Evolutionary conservation across 1,140 invertebrate genomes (phyloP), one percentile per base, ranked within the genome.

Genomic region (Anagrus nilaparvatae): DNA sequence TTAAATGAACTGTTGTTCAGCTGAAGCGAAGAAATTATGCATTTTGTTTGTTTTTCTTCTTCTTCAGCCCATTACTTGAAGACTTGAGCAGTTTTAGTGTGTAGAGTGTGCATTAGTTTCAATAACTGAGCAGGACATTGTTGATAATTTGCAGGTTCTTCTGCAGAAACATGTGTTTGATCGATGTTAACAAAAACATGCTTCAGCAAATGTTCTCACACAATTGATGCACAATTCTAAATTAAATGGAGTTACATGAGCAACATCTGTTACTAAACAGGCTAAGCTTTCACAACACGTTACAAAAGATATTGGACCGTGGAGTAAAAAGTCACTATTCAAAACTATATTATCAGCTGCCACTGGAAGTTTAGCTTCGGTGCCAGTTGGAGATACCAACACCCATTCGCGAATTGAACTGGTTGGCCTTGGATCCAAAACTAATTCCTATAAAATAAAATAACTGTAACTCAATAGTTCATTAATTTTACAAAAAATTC

Each of bases 1-100:
- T 70, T 98, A 98, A 6, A 99, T 71, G 72, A 95, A 99, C 67
- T 97, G 92, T 65, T 99, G 95, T 63, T 99, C 97, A 5, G 92
- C 87, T 20, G 83, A 84, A n/a, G n/a, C n/a, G n/a, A n/a, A n/a
- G n/a, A n/a, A n/a, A n/a, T n/a, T n/a, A n/a, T n/a, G n/a, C n/a
- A n/a, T n/a, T n/a, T n/a, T n/a, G n/a, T n/a, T n/a, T n/a, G n/a
- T n/a, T n/a, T n/a, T n/a, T n/a, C n/a, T n/a, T n/a, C n/a, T n/a
- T n/a, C n/a, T n/a, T n/a, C n/a, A n/a, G n/a, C n/a, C n/a, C n/a
- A n/a, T n/a, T n/a, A n/a, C n/a, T n/a, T n/a, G n/a, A n/a, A n/a
- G n/a, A n/a, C n/a, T n/a, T n/a, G n/a, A n/a, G 45, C 45, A 13
- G n/a, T n/a, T 40, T 91, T 74, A 2, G 88, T 93, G 61, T 97